Conservation (phyloP, 2,797 vertebrate species). For the Acrossocheilus fasciatus region DNA sequence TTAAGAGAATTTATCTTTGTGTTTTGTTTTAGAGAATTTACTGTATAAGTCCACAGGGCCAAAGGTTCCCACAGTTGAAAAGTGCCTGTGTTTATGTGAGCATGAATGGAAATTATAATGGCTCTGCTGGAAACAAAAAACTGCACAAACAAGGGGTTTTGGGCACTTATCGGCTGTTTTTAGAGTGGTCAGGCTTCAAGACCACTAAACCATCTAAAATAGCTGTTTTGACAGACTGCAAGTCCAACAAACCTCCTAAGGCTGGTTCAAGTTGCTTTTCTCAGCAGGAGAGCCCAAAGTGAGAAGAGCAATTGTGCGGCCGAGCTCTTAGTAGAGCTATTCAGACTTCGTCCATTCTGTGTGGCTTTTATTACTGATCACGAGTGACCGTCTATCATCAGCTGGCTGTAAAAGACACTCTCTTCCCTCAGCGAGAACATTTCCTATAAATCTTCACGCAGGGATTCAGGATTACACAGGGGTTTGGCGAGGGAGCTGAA, state of each 20-base stretch:
- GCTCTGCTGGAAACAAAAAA: neutral
- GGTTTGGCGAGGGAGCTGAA: conserved; percentile 31
- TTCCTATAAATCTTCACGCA: conserved; percentile 34
- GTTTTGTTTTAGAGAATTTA: neutral
- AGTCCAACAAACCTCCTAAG: neutral
- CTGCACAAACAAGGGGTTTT: neutral
- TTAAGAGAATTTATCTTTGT: neutral
- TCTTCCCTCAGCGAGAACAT: conserved; percentile 10
- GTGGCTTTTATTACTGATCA: conserved; percentile 40
- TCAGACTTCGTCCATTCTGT: conserved; percentile 27
- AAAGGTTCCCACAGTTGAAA: neutral
- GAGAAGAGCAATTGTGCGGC: conserved; percentile 11
- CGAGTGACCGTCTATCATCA: conserved; percentile 45
- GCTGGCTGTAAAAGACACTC: conserved; percentile 25
- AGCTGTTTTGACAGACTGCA: neutral
- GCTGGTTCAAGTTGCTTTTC: conserved; percentile 16
- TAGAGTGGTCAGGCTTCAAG: neutral
- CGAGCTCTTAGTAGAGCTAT: conserved; percentile 13
- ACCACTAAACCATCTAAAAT: neutral
- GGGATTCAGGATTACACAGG: conserved; percentile 34
- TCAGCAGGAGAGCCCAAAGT: conserved; percentile 26
- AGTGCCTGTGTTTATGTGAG: neutral
- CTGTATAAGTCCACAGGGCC: neutral
- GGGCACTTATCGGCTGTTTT: neutral
- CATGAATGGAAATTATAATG: neutral